Evolutionary conservation across 2,113 vertebrate species (phyloP).

Genomic region (Parotia lawesii): DNA sequence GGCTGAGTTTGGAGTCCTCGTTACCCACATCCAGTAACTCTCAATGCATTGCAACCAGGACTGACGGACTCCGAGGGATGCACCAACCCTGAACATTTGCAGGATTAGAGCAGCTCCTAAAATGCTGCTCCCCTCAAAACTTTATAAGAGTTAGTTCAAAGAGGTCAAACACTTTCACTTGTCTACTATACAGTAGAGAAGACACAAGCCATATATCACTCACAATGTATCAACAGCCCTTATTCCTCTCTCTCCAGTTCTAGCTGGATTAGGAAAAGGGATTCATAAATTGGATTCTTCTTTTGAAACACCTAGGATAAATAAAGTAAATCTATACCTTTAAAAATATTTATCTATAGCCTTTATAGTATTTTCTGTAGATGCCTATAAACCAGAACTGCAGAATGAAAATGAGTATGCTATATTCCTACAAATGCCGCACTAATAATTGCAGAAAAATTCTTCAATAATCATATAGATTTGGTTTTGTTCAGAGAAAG

Average conservation of each 20-base stretch:
- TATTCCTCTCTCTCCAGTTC: not conserved
- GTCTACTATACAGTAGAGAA: not conserved
- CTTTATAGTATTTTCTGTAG: not conserved
- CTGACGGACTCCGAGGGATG: not conserved
- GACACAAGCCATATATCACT: not conserved
- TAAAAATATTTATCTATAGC: not conserved
- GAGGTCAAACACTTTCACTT: not conserved
- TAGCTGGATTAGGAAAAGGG: not conserved
- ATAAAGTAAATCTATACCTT: not conserved
- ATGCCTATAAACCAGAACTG: not conserved
- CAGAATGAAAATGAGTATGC: not conserved
- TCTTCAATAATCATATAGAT: not conserved
- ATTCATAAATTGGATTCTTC: not conserved
- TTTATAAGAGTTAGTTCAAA: not conserved
- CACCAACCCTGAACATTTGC: not conserved
- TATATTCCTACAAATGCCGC: not conserved
- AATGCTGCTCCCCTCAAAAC: rapidly evolving
- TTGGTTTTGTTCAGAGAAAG: not conserved
- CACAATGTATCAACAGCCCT: not conserved
- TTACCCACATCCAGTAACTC: not conserved
- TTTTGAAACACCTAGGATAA: not conserved
- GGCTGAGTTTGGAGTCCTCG: rapidly evolving
- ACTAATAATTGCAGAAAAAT: not conserved
- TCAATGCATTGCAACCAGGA: not conserved
- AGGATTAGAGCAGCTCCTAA: not conserved